Base-by-base conservation (phyloP, 2,797 vertebrate genomes). In the Leptatherina wallacei region DNA sequence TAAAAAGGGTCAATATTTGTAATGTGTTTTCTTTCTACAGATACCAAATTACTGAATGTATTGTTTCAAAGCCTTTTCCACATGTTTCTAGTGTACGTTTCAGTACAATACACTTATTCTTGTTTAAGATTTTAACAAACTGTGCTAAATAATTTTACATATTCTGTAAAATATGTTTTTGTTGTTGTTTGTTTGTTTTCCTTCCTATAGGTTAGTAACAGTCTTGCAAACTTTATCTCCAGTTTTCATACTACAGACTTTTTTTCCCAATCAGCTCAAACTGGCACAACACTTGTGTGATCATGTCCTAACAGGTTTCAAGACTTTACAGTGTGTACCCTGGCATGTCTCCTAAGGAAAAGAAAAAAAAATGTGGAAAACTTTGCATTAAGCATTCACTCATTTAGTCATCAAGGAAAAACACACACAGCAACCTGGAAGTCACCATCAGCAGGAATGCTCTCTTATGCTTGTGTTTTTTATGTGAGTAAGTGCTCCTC, bases 291-390 rank as follows among this genome's bases (percentile, higher is more conserved):
- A 3, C n/a, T 7, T 13, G 7, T 54, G 20, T 0, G 6, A 42
- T 68, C 75, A 52, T 67, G 84, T 64, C 75, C 24, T 6, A 36
- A 75, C 82, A 71, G 87, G 82, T 87, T 44, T 27, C 18, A 51
- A 58, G 30, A 27, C 55, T 47, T 6, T 30, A 66, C 3, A 14
- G 11, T 9, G 13, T 40, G 30, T 47, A 42, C 7, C 2, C 35
- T 44, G 49, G 32, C 33, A 61, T 81, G 79, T 82, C 27, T 65
- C 20, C 51, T 6, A 14, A 57, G 5, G 79, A 78, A 88, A 78
- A 14, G 3, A 20, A 55, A 8, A 81, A 79, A 87, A 74, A 11
- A 60, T 10, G 24, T 71, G 76, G 76, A 82, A 91, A 89, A 83
- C 59, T 67, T 81, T 75, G 78, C 78, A 86, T 35, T 24, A 14